phyloP scores from a whole-genome alignment of 2,113 vertebrate species.

The Albula goreensis region DNA sequence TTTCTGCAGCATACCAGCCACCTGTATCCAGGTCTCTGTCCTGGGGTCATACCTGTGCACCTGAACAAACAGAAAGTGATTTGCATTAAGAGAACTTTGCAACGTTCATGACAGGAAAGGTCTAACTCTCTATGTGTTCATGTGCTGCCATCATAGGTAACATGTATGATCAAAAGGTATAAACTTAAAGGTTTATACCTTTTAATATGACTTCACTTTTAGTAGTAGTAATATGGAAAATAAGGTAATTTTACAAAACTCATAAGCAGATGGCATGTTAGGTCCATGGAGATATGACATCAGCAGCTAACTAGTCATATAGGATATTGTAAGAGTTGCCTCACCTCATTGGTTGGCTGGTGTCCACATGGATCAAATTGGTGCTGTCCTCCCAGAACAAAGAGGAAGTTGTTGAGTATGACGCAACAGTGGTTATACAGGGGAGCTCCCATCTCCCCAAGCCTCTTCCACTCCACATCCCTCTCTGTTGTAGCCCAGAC shows the following conservation, averaged over 20 bases:
- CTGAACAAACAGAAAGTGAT: constrained; percentile 25
- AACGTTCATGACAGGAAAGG: neutral
- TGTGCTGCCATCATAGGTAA: neutral
- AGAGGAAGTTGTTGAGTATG: constrained; percentile 53
- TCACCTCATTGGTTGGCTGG: constrained; percentile 59
- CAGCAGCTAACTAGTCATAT: neutral
- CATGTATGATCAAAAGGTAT: neutral
- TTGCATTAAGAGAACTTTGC: neutral
- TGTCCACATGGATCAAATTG: constrained; percentile 56
- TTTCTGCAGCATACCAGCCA: constrained; percentile 48
- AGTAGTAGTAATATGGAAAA: too few species aligned
- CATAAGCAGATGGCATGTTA: neutral
- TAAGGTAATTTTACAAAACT: too few species aligned
- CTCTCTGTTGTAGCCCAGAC: constrained; percentile 51
- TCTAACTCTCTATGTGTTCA: neutral
- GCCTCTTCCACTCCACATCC: constrained; percentile 42
- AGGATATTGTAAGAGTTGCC: neutral
- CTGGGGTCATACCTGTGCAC: constrained; percentile 58
- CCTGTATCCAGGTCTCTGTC: constrained; percentile 51
- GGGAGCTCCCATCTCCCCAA: constrained; percentile 41
- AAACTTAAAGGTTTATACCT: neutral
- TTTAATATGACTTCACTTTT: neutral
- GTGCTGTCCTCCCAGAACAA: constrained; percentile 59
- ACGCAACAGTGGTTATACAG: constrained; percentile 59
- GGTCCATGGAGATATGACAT: neutral